Evolutionary conservation across 1,140 invertebrate species (phyloP).

Genomic region (Temnothorax nylanderi): DNA sequence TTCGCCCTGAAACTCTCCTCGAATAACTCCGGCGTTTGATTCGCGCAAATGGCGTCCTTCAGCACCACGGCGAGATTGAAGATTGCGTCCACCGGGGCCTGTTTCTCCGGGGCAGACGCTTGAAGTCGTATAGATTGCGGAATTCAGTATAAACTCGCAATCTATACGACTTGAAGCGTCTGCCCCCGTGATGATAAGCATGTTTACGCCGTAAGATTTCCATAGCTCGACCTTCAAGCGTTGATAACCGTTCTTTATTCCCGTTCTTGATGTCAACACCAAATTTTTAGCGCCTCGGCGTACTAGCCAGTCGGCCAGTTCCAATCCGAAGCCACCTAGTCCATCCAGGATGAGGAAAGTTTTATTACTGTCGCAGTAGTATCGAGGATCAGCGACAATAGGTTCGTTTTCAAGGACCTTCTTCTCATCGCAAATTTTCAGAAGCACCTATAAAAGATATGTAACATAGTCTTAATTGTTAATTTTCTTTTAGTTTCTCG

Average conservation of each 20-base stretch:
- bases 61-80: conserved; percentile 92
- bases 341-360: conserved; percentile 88
- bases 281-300: conserved; percentile 89
- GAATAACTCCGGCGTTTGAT: conserved; percentile 86
- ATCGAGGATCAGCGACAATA: conserved; percentile 85
- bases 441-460: conserved; percentile 84
- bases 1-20: conserved; percentile 84
- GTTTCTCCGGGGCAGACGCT: no score
- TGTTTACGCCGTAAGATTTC: conserved; percentile 86
- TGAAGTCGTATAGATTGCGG: no score
- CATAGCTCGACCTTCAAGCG: conserved; percentile 83
- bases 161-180: conserved; percentile 85
- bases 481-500: neutral
- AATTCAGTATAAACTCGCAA: conserved; percentile 87
- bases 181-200: conserved; percentile 84
- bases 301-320: conserved; percentile 92
- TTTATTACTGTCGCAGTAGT: conserved; percentile 84
- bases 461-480: neutral
- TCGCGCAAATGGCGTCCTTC: conserved; percentile 85
- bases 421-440: conserved; percentile 87
- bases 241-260: conserved; percentile 91
- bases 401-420: conserved; percentile 63
- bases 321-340: conserved; percentile 93
- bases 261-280: conserved; percentile 90
- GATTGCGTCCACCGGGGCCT: conserved; percentile 91